Conservation (phyloP, 2,797 vertebrate genomes). For the Sternotherus odoratus region DNA sequence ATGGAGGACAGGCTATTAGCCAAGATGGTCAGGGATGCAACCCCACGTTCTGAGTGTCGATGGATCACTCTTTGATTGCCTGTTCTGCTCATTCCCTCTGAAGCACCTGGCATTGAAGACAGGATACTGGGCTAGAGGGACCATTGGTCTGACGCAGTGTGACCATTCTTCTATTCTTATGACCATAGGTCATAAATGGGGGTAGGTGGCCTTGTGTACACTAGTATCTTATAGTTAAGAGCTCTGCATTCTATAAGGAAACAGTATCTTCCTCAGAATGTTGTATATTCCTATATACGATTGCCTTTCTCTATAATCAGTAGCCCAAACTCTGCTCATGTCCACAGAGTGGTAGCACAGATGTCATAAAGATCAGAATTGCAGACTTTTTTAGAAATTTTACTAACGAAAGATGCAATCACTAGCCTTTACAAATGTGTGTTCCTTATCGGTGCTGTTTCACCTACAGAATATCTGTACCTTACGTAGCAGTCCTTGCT, state of each 20-base stretch:
- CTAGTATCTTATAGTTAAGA: background rate
- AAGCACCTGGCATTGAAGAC: background rate
- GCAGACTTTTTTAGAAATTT: background rate
- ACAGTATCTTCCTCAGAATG: background rate
- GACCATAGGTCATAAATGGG: background rate
- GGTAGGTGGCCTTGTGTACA: background rate
- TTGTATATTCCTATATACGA: background rate
- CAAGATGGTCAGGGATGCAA: background rate
- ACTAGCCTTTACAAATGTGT: background rate
- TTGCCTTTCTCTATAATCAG: accelerated
- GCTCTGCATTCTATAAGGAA: background rate
- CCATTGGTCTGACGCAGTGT: background rate
- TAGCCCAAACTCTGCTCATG: background rate
- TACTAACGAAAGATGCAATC: background rate
- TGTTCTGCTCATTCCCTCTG: background rate
- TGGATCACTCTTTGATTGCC: background rate
- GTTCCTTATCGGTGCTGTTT: background rate
- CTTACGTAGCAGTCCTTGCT: background rate
- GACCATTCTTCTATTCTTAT: background rate
- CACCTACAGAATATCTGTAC: background rate
- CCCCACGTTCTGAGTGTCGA: background rate
- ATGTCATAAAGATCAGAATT: background rate
- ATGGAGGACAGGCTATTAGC: background rate
- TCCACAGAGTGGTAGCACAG: background rate
- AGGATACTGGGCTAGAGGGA: background rate